These are phyloP conservation scores for Melangyna quadrimaculata DNA, from an alignment of 2,888 invertebrate species.

Conservation along the genomic window DNA sequence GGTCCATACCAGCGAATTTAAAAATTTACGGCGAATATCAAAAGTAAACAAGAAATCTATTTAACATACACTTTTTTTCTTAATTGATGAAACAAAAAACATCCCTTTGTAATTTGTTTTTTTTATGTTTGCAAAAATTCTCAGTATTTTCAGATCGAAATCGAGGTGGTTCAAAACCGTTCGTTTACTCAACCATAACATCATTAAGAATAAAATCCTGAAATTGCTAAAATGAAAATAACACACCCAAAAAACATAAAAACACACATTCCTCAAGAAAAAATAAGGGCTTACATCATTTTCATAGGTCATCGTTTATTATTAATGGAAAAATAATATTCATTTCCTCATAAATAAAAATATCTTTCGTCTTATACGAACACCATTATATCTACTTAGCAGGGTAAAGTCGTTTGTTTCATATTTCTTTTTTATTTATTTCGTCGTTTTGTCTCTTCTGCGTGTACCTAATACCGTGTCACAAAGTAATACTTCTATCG, in stretches of 20 bases:
- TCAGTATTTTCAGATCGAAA: neutral
- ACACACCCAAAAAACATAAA: neutral
- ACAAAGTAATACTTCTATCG: constrained; percentile 38
- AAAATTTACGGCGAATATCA: too few relatives aligned
- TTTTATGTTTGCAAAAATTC: neutral
- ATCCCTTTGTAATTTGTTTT: neutral
- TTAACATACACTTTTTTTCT: too few relatives aligned
- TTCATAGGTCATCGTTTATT: constrained; percentile 45
- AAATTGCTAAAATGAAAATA: neutral
- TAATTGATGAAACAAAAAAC: too few relatives aligned
- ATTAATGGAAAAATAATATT: constrained; percentile 55
- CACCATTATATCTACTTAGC: neutral
- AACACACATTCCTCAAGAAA: neutral
- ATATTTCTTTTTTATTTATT: constrained; percentile 18
- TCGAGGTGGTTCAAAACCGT: neutral
- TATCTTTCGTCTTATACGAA: constrained; percentile 9
- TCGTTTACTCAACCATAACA: neutral
- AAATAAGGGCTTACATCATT: constrained; percentile 49
- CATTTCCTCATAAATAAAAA: constrained; percentile 34
- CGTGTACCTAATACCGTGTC: constrained; percentile 33
- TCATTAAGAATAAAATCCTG: neutral
- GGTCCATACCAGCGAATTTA: too few relatives aligned
- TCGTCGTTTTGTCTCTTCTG: neutral
- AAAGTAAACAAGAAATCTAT: too few relatives aligned
- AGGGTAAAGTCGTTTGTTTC: constrained; percentile 32